Base-by-base conservation (phyloP, 1,140 invertebrate species). In the Linepithema humile region DNA sequence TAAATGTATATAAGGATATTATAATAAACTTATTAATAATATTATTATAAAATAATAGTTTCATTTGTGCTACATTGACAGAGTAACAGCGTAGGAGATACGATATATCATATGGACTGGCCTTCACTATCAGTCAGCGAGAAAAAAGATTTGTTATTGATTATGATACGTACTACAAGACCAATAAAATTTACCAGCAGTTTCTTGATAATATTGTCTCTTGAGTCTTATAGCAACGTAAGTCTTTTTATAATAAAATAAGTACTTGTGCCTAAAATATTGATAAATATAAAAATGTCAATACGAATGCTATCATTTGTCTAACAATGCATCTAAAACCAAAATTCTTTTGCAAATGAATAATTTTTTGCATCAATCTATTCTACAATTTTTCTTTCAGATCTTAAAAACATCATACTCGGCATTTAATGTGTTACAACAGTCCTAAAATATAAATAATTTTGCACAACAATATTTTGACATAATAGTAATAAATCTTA, bases 401-500 rank as follows among this genome's bases (percentile, higher is more conserved):
- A 65, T 86, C 3, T 29, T 86, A 15, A 86, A 85, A 82, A 64
- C 77, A 10, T 82, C 85, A 3, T 86, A 85, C 10, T 85, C 85
- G 15, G 26, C 60, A 3, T 86, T 69, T 48, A 86, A 86, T 23
- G n/a, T 86, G 38, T 35, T 86, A 12, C 74, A 84, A 73, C 75
- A 59, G 20, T 65, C 1, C 38, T 20, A n/a, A 50, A 15, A 50
- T 6, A 6, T 17, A 50, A 59, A 1, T 40, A 60, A 40, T 40
- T n/a, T n/a, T n/a, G n/a, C n/a, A n/a, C n/a, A n/a, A n/a, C n/a
- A 10, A 38, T 26, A 40, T n/a, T n/a, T n/a, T n/a, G 60, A n/a
- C 15, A 73, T 29, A n/a, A 40, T 40, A 43, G 43, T 45, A 26
- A n/a, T 6, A 20, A 64, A 64, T 64, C 17, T n/a, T n/a, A 75